Percentiles rank a stretch among this genome's conserved stretches.
phyloP scores from a whole-genome alignment of 2,113 vertebrate species.

The Antechinus stuartii region DNA sequence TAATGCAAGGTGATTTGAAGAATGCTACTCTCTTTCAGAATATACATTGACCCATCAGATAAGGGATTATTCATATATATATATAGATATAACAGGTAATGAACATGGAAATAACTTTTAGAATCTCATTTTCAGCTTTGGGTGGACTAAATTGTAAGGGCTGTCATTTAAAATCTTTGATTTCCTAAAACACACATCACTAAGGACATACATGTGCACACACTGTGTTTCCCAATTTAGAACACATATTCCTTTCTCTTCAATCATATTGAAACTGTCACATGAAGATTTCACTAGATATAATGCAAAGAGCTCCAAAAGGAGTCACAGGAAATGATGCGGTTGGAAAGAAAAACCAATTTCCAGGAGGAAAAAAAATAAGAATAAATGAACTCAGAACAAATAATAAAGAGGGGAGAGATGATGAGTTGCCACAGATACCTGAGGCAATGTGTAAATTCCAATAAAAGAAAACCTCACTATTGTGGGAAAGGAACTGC shows the following conservation, averaged over 20 bases:
- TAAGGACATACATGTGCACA: background rate
- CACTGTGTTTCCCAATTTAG: background rate
- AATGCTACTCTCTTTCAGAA: background rate
- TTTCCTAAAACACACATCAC: background rate
- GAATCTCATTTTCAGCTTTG: background rate
- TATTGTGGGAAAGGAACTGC: background rate
- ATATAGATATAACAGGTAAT: background rate
- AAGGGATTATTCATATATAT: background rate
- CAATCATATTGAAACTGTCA: constrained; percentile 6
- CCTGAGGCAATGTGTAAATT: background rate
- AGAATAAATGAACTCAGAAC: background rate
- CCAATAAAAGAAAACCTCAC: background rate
- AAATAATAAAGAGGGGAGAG: background rate
- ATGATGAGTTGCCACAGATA: background rate
- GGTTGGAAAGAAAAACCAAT: background rate
- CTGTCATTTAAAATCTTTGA: constrained; percentile 2
- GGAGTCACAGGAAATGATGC: background rate
- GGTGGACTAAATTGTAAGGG: background rate
- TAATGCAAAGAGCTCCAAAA: background rate
- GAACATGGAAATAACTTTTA: background rate
- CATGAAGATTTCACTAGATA: background rate
- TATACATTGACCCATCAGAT: background rate
- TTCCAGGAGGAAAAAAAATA: background rate
- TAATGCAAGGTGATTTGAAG: background rate
- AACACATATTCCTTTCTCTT: background rate